Base-by-base conservation (phyloP, 2,113 vertebrate genomes). In the Nycticorax nycticorax region DNA sequence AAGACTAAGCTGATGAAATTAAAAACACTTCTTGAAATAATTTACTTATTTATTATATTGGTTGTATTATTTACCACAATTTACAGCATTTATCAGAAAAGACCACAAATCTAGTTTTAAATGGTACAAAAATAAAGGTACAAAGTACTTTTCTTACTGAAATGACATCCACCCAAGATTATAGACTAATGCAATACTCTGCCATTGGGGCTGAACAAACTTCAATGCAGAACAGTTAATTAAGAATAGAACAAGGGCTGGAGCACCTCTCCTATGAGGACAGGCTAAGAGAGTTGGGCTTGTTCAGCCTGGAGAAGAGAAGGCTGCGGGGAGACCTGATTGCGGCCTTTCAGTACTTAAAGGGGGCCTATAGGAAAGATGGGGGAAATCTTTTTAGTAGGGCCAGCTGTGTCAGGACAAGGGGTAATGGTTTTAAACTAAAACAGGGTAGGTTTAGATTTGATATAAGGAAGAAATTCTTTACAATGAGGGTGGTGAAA, bases 141-240 rank as follows among this genome's bases (percentile, higher is more conserved):
- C 4, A 43, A 53, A 30, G 39, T 52, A 18, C 16, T 62, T 74
- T 48, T 35, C 9, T 55, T 20, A 32, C 19, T 50, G 13, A 68
- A 0, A 0, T 30, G 60, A 32, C 17, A 82, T 21, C 47, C 9
- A 27, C 10, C 39, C 9, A 33, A 30, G 21, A 12, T 30, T 35
- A 35, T 10, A 22, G 66, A 60, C 27, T 67, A 39, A 45, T 2
- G 14, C 17, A 47, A 2, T 64, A 19, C 11, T 71, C 14, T 12
- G 39, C 43, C 30, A 10, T 0, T 78, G 41, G 14, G 17, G 21
- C 23, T 9, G 27, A 41, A 35, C 22, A 8, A n/a, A 35, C 15
- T 8, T 26, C 18, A 35, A 1, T 12, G 32, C 66, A 19, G 35
- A 55, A 68, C n/a, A 52, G 19, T 28, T 50, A 53, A 75, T 59